Base-by-base conservation (phyloP, 2,797 vertebrate genomes). In the Dicrostonyx torquatus region DNA sequence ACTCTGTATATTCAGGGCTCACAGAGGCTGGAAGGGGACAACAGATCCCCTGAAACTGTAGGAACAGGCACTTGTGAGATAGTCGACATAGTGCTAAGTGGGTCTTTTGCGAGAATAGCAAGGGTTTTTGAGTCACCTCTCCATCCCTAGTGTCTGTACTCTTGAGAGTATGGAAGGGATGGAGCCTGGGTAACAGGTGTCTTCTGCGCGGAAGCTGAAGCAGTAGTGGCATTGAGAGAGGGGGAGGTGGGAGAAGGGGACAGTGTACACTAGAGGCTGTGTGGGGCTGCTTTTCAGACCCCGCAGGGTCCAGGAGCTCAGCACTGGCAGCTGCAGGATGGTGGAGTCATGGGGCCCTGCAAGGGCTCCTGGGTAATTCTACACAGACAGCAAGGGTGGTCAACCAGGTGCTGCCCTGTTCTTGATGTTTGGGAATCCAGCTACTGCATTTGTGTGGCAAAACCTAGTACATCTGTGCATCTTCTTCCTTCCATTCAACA, bases 101-200 rank as follows among this genome's bases (percentile, higher is more conserved):
- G 24, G 37, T 40, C 48, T 7, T 60, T 29, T 29, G 55, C 79
- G 31, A 60, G 24, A 43, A 62, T 2, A 80, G 78, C 78, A 43
- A 62, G 55, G 18, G 24, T 15, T 31, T 62, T 82, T 43, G 24
- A 62, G n/a, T n/a, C 37, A 9, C 22, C 78, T 80, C 55, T 80
- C n/a, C 24, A 55, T 9, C 40, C 15, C 37, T 31, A 43, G 24
- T 60, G 79, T 12, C 43, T 66, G 29, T 66, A n/a, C 31, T 48
- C 29, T 45, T 48, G 60, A 31, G 60, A 48, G 40, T 22, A 97
- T 96, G 93, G 93, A 96, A 93, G 87, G 89, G 94, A 26, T 4
- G 5, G 62, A 66, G 90, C 72, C 88, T 64, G 53, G 80, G 77
- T 58, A 45, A 43, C 12, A 20, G 87, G 6, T 29, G 9, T 96